phyloP scores from a whole-genome alignment of 2,113 vertebrate species.

The Engraulis encrasicolus region DNA sequence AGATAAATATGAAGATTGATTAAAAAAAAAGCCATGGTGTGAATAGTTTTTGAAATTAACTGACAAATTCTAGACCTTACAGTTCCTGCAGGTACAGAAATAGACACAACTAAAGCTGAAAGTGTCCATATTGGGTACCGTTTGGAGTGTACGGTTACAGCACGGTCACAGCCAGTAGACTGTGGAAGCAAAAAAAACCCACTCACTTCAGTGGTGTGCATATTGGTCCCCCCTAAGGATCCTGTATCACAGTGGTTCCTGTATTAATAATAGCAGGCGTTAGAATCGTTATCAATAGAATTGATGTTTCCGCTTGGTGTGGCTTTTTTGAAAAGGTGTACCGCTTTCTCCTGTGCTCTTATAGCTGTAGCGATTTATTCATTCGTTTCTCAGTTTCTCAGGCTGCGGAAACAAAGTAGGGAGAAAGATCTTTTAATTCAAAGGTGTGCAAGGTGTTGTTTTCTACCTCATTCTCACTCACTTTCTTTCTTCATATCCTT shows the following conservation, averaged over 20 bases:
- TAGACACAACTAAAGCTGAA: neutral
- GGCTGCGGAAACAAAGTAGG: slow-evolving; percentile 30
- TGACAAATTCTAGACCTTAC: neutral
- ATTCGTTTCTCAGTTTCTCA: slow-evolving; percentile 34
- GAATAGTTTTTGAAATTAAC: neutral
- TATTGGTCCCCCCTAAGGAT: neutral
- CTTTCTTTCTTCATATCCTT: neutral
- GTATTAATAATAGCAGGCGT: slow-evolving; percentile 38
- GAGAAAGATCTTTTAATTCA: slow-evolving; percentile 50
- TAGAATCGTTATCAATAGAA: slow-evolving; percentile 30
- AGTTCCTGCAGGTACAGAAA: neutral
- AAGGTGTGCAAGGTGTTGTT: slow-evolving; percentile 35
- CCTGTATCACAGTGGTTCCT: neutral
- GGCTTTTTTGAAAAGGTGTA: slow-evolving; percentile 1
- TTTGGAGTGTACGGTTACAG: neutral
- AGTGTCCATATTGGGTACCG: neutral
- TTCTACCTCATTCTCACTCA: neutral
- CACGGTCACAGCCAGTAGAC: neutral
- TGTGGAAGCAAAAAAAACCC: neutral
- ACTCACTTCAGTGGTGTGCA: neutral
- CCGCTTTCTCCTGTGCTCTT: slow-evolving; percentile 22
- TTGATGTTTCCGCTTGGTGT: slow-evolving; percentile 20
- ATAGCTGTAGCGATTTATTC: slow-evolving; percentile 52
- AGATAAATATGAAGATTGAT: neutral
- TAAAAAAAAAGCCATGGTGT: too few relatives aligned